phyloP scores from a whole-genome alignment of 2,888 invertebrate genomes.

The Drosophila pseudotakahashii region DNA sequence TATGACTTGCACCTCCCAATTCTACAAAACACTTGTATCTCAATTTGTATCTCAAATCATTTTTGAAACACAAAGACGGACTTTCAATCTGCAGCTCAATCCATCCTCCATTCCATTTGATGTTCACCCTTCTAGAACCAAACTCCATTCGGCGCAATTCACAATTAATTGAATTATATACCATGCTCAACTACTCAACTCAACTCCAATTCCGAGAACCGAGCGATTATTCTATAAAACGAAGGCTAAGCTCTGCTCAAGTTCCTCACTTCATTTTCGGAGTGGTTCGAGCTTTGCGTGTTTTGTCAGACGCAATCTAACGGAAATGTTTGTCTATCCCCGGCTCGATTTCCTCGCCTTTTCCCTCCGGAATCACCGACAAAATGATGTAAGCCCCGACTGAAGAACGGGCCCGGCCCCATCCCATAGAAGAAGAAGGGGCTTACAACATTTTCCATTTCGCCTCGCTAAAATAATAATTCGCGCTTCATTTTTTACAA shows the following conservation, averaged over 20 bases:
- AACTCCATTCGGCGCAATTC: slow-evolving; percentile 20
- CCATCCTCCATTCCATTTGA: slow-evolving; percentile 8
- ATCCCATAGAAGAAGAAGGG: slow-evolving; percentile 5
- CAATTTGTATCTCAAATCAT: slow-evolving; percentile 1
- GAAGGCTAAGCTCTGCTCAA: slow-evolving; percentile 37
- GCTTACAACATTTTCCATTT: slow-evolving; percentile 77
- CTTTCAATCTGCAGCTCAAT: slow-evolving; percentile 13
- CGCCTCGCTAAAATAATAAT: slow-evolving; percentile 76
- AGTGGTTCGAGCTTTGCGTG: slow-evolving; percentile 53
- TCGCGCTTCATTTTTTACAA: slow-evolving; percentile 76
- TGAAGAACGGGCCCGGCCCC: slow-evolving; percentile 28
- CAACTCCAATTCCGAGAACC: slow-evolving; percentile 34
- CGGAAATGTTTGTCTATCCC: slow-evolving; percentile 68
- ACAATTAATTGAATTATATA: slow-evolving; percentile 41
- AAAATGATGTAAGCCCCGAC: slow-evolving; percentile 20
- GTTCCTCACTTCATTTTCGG: slow-evolving; percentile 36
- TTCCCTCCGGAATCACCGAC: background rate
- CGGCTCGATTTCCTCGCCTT: slow-evolving; percentile 4
- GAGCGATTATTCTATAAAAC: slow-evolving; percentile 30
- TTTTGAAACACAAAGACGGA: too few species aligned
- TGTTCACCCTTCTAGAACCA: slow-evolving; percentile 32
- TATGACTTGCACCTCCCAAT: background rate
- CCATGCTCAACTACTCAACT: slow-evolving; percentile 20
- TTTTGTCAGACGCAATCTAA: slow-evolving; percentile 52
- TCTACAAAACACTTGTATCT: background rate